Conservation (phyloP, 2,888 invertebrate genomes). For the Isoperla grammatica region DNA sequence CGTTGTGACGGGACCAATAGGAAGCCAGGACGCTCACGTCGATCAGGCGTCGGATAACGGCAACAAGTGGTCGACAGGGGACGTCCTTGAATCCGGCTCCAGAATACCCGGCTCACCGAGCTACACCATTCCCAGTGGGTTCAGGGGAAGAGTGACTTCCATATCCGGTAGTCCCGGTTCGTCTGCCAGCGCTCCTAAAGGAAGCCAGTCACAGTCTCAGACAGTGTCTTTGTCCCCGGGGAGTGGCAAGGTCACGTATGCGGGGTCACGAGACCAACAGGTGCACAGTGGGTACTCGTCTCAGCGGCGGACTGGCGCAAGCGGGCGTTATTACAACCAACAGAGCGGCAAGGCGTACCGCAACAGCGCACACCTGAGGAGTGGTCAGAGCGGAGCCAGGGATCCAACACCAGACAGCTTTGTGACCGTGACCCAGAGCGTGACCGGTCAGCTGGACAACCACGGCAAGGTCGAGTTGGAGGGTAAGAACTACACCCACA, state of each 20-base stretch:
- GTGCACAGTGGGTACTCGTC: neutral
- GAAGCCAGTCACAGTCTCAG: constrained; percentile 61
- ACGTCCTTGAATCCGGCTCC: constrained; percentile 59
- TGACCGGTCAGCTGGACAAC: constrained; percentile 65
- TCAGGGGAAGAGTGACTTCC: constrained; percentile 59
- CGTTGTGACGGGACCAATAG: constrained; percentile 54
- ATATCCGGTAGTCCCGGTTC: constrained; percentile 56
- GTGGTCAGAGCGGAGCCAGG: constrained; percentile 7
- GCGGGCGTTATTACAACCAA: neutral
- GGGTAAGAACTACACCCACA: constrained; percentile 67
- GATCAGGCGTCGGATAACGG: constrained; percentile 51
- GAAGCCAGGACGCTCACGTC: constrained; percentile 56
- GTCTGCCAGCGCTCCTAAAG: constrained; percentile 48
- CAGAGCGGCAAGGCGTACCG: constrained; percentile 7
- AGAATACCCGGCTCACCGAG: constrained; percentile 61
- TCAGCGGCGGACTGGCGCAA: neutral
- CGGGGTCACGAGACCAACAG: constrained; percentile 2
- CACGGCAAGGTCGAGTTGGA: constrained; percentile 46
- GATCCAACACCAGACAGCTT: constrained; percentile 56
- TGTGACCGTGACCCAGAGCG: constrained; percentile 73
- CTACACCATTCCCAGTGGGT: constrained; percentile 61
- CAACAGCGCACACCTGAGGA: constrained; percentile 21
- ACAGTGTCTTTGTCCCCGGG: constrained; percentile 53
- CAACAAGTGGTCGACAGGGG: constrained; percentile 39
- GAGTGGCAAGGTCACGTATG: constrained; percentile 42